Conservation (phyloP, 2,113 vertebrate species). For the Chionomys nivalis region DNA sequence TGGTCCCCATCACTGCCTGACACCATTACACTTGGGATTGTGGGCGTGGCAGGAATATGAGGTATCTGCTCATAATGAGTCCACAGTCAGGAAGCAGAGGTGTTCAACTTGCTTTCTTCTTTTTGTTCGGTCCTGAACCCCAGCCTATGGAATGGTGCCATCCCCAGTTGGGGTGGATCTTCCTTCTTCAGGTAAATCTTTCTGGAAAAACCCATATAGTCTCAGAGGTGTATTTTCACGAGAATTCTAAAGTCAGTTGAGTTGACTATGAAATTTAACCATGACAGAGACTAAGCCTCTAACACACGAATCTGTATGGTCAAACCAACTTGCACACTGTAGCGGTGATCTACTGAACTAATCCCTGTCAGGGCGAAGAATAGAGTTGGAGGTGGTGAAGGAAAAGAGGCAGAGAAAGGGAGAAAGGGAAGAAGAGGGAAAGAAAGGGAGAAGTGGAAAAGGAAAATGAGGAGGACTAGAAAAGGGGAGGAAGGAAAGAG, state of each 20-base stretch:
- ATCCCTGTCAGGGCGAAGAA: neutral
- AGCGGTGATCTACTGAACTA: neutral
- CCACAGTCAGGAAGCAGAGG: neutral
- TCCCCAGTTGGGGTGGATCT: neutral
- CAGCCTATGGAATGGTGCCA: neutral
- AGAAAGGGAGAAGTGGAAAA: neutral
- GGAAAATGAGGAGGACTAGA: neutral
- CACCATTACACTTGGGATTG: neutral
- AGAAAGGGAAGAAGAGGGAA: neutral
- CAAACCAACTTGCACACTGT: neutral
- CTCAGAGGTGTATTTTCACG: neutral
- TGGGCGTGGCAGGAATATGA: neutral
- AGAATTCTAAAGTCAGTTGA: no score
- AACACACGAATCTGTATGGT: neutral
- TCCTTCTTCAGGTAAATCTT: neutral
- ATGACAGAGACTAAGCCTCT: neutral
- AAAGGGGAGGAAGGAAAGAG: neutral
- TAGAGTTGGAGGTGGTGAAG: neutral
- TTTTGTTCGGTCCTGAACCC: neutral
- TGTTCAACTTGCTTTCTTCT: neutral
- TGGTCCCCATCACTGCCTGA: no score
- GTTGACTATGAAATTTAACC: neutral
- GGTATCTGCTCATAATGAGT: neutral
- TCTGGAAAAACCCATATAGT: neutral
- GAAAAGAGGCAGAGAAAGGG: neutral